These are phyloP conservation scores for Oscheius sp. DNA, from an alignment of 2,888 invertebrate genomes.

Conservation along the genomic window DNA sequence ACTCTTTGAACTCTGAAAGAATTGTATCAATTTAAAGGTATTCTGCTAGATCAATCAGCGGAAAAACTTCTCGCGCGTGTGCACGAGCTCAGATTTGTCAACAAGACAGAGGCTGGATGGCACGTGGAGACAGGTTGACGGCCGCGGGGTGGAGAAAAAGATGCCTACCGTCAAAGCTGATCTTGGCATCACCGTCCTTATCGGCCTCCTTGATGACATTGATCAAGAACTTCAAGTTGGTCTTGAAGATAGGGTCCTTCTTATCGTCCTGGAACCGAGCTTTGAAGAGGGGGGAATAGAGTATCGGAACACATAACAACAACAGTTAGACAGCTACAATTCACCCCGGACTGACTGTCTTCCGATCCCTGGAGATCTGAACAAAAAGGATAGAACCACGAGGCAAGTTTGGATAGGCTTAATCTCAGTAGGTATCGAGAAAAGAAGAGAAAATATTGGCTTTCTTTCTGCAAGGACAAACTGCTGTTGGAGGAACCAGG, in stretches of 20 bases:
- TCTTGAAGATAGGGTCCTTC: conserved; percentile 68
- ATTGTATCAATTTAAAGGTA: background rate
- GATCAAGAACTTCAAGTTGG: conserved; percentile 68
- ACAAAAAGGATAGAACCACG: no score
- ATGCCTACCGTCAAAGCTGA: conserved; percentile 62
- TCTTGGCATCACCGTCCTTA: conserved; percentile 68
- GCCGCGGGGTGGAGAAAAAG: background rate
- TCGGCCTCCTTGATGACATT: conserved; percentile 68
- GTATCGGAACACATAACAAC: no score
- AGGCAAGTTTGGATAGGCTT: no score
- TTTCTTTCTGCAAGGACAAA: no score
- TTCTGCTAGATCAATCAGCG: background rate
- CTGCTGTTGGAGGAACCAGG: no score
- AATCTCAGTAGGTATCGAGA: no score
- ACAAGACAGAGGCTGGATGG: conserved; percentile 4
- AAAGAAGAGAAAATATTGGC: no score
- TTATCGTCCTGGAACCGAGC: conserved; percentile 54
- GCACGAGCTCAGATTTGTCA: conserved; percentile 15
- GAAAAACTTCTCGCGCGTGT: conserved; percentile 6
- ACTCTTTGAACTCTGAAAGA: conserved; percentile 66
- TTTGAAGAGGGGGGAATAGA: no score
- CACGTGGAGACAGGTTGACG: background rate
- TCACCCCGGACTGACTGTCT: no score
- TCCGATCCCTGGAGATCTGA: no score
- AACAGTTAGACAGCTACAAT: no score